phyloP scores from a whole-genome alignment of 2,113 vertebrate genomes.

The Thamnaconus septentrionalis region DNA sequence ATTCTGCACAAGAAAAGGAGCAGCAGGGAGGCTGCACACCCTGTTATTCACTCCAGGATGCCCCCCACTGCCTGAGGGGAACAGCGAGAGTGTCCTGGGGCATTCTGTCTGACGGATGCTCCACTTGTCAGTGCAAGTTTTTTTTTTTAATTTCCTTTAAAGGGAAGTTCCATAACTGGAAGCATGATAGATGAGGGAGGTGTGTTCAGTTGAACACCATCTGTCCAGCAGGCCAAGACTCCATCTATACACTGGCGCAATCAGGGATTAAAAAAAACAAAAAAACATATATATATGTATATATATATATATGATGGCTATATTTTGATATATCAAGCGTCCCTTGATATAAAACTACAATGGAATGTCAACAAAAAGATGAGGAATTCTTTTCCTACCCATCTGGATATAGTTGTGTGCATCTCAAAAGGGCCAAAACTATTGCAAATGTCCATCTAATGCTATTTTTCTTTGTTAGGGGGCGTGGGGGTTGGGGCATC shows the following conservation, averaged over 20 bases:
- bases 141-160: conserved; percentile 34
- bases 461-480: neutral
- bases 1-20: neutral
- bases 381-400: conserved; percentile 12
- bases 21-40: conserved; percentile 20
- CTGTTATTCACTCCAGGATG: conserved; percentile 29
- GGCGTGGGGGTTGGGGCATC: no score
- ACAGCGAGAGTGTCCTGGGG: conserved; percentile 3
- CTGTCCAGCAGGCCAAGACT: conserved; percentile 64
- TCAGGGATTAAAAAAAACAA: no score
- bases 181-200: conserved; percentile 28
- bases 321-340: conserved; percentile 11
- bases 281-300: no score
- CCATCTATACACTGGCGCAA: conserved; percentile 18
- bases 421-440: neutral
- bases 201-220: conserved; percentile 36
- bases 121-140: conserved; percentile 15
- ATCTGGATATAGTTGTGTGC: conserved; percentile 17
- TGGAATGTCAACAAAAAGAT: conserved; percentile 65
- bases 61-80: neutral
- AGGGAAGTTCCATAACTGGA: conserved; percentile 41
- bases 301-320: conserved; percentile 4
- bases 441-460: conserved; percentile 20
- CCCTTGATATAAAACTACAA: conserved; percentile 13
- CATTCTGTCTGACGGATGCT: conserved; percentile 17